phyloP scores from a whole-genome alignment of 2,888 invertebrate species.

The Leucophenga maculata region DNA sequence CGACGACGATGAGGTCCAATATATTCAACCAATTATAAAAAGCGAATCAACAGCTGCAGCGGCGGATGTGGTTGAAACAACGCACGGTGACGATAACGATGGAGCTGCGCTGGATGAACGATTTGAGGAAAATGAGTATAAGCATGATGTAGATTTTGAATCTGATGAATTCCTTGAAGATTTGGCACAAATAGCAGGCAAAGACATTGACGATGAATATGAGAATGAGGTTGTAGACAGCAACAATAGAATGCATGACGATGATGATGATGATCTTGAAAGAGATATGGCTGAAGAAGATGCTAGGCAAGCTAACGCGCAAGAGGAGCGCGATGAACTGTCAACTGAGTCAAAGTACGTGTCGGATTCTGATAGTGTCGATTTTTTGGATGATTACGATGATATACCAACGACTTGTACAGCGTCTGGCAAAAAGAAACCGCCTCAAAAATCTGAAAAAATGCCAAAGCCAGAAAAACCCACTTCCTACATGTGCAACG shows the following conservation, averaged over 20 bases:
- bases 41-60: background rate
- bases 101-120: conserved; percentile 38
- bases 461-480: conserved; percentile 26
- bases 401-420: too few relatives aligned
- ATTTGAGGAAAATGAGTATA: conserved; percentile 30
- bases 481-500: conserved; percentile 55
- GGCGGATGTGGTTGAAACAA: too few relatives aligned
- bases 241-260: too few relatives aligned
- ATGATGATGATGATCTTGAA: too few relatives aligned
- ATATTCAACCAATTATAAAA: conserved; percentile 13
- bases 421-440: conserved; percentile 19
- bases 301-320: too few relatives aligned
- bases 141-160: background rate
- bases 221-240: conserved; percentile 19
- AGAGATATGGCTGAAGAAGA: too few relatives aligned
- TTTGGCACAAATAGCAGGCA: too few relatives aligned
- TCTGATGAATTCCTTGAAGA: background rate
- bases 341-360: too few relatives aligned
- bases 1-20: conserved; percentile 37
- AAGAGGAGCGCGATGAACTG: too few relatives aligned
- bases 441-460: conserved; percentile 6
- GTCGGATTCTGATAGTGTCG: conserved; percentile 3
- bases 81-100: conserved; percentile 34
- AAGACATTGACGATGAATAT: conserved; percentile 8
- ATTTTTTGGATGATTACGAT: conserved; percentile 3